Conservation (phyloP, 2,113 vertebrate genomes). For the Rhegmatorhina hoffmannsi region DNA sequence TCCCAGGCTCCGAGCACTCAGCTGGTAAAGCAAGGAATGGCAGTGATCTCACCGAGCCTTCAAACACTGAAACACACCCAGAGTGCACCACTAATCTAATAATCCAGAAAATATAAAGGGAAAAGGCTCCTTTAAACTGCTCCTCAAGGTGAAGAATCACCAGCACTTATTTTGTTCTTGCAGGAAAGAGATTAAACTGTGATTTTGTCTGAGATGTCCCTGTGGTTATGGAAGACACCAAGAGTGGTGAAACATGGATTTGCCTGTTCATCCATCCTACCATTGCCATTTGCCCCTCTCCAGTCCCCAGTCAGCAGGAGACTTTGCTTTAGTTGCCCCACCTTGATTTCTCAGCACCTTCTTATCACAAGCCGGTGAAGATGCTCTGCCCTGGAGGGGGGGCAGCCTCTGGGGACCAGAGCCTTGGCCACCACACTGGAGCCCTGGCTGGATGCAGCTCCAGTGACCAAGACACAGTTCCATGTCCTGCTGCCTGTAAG, state of each 20-base stretch:
- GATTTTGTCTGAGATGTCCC: not conserved
- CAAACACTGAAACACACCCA: not conserved
- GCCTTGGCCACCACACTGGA: not conserved
- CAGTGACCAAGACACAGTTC: not conserved
- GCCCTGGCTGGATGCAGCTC: not conserved
- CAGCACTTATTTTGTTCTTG: not conserved
- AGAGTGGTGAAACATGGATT: not conserved
- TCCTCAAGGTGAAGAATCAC: constrained; percentile 17
- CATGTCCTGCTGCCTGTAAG: not conserved
- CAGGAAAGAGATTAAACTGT: not conserved
- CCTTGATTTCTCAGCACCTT: not conserved
- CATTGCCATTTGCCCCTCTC: not conserved
- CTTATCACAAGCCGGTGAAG: not conserved
- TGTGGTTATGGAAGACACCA: not conserved
- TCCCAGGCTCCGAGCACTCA: not conserved
- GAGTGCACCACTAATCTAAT: not conserved
- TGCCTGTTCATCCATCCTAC: not conserved
- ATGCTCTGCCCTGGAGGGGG: not conserved
- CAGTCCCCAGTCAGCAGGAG: not conserved
- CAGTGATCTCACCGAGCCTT: not conserved
- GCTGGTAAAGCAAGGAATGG: not conserved
- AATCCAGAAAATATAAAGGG: not conserved
- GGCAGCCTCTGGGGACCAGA: not conserved
- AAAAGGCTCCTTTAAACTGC: not conserved
- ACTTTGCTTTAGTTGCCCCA: not conserved